Percentiles rank a stretch among this genome's conserved stretches.
These are phyloP conservation scores for Pongo abelii DNA, from an alignment of 2,113 vertebrate genomes.

Conservation along the genomic window DNA sequence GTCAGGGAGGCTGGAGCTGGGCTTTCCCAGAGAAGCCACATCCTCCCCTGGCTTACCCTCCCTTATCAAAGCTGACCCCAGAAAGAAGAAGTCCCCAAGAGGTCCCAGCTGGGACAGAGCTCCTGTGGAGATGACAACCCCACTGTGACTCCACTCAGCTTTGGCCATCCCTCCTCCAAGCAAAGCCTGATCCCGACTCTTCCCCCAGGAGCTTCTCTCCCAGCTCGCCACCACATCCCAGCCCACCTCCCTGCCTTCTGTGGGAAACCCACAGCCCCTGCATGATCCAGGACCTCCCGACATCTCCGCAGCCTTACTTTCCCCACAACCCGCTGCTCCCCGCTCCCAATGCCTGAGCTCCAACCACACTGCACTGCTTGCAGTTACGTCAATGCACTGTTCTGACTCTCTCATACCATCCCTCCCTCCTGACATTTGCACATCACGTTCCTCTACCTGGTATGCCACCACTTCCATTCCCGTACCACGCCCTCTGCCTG, in stretches of 20 bases:
- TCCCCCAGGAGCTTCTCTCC: background rate
- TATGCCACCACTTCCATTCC: background rate
- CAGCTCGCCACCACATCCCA: background rate
- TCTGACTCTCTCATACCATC: background rate
- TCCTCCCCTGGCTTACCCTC: background rate
- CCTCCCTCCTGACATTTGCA: background rate
- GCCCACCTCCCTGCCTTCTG: background rate
- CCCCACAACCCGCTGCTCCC: background rate
- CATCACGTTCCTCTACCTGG: background rate
- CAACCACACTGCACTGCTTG: background rate
- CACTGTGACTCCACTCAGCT: background rate
- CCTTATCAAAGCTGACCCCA: background rate
- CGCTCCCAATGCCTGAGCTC: background rate
- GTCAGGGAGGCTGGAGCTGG: background rate
- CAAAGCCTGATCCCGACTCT: background rate
- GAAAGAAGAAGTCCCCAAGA: background rate
- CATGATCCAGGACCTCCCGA: background rate
- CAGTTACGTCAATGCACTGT: fast-evolving
- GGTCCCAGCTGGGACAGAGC: background rate
- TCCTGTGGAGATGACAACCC: background rate
- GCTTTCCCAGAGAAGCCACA: background rate
- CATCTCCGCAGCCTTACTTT: background rate
- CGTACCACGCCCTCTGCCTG: background rate
- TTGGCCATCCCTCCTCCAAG: background rate
- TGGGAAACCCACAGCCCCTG: background rate